phyloP scores from a whole-genome alignment of 2,888 invertebrate genomes.

The Drosophila emarginata region DNA sequence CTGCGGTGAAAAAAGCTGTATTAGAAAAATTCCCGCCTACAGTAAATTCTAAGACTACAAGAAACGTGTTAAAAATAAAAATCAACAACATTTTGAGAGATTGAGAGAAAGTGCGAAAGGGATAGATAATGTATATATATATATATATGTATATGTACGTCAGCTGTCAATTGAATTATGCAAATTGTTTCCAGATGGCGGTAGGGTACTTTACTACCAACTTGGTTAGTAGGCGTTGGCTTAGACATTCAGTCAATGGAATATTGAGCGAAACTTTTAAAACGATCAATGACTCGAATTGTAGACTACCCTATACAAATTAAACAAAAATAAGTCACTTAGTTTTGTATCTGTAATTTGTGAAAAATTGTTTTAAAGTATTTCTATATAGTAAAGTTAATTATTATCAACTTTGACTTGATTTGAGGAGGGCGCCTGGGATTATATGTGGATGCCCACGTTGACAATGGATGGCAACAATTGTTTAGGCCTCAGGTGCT shows the following conservation, averaged over 20 bases:
- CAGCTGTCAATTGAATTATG: slow-evolving; percentile 58
- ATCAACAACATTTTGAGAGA: slow-evolving; percentile 27
- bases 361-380: too few relatives aligned
- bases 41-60: slow-evolving; percentile 26
- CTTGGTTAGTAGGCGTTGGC: slow-evolving; percentile 5
- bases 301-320: neutral
- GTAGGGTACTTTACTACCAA: slow-evolving; percentile 14
- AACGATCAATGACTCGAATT: neutral
- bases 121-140: neutral
- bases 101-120: neutral
- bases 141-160: slow-evolving; percentile 4
- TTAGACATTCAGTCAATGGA: slow-evolving; percentile 10
- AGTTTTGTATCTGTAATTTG: too few relatives aligned
- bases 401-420: too few relatives aligned
- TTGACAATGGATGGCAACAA: slow-evolving; percentile 23
- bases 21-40: slow-evolving; percentile 26
- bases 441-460: slow-evolving; percentile 44
- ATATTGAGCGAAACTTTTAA: neutral
- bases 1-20: slow-evolving; percentile 14
- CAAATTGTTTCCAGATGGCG: slow-evolving; percentile 40
- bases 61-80: slow-evolving; percentile 49
- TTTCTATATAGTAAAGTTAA: too few relatives aligned
- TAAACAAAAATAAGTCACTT: neutral
- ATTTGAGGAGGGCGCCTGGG: too few relatives aligned
- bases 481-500: slow-evolving; percentile 7